A percentile compares a stretch with the other conserved stretches of the same genome.
Conservation (phyloP, 2,113 vertebrate species). For the Cololabis saira region DNA sequence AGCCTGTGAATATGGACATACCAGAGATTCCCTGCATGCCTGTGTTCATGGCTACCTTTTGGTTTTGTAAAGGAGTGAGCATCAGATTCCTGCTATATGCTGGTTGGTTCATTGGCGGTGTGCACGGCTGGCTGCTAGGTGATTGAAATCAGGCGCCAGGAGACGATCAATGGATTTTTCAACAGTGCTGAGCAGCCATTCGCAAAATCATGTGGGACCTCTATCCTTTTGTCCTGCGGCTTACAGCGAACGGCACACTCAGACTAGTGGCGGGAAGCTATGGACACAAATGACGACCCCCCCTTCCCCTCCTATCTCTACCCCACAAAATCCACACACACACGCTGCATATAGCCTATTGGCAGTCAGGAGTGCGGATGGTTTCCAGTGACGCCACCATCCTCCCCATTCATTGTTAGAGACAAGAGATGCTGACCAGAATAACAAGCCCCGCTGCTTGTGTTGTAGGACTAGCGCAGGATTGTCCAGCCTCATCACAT, state of each 20-base stretch:
- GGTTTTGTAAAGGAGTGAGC: conserved; percentile 43
- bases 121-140: conserved; percentile 29
- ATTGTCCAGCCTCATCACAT: conserved; percentile 87
- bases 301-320: not conserved
- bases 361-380: conserved; percentile 55
- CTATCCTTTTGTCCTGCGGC: conserved; percentile 79
- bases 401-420: conserved; percentile 80
- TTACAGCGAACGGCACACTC: conserved; percentile 76
- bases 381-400: conserved; percentile 73
- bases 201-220: conserved; percentile 61
- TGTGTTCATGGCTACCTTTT: conserved; percentile 15
- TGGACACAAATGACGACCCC: conserved; percentile 37
- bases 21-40: conserved; percentile 50
- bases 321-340: conserved; percentile 24
- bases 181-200: conserved; percentile 73
- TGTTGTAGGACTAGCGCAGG: conserved; percentile 48
- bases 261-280: conserved; percentile 81
- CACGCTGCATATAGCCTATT: conserved; percentile 28
- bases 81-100: conserved; percentile 16
- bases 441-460: conserved; percentile 75
- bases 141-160: conserved; percentile 53
- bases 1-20: conserved; percentile 79
- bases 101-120: not conserved
- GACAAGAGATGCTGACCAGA: conserved; percentile 84
- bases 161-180: conserved; percentile 65